phyloP scores from a whole-genome alignment of 2,113 vertebrate species.

The Ophthalmolycus amberensis region DNA sequence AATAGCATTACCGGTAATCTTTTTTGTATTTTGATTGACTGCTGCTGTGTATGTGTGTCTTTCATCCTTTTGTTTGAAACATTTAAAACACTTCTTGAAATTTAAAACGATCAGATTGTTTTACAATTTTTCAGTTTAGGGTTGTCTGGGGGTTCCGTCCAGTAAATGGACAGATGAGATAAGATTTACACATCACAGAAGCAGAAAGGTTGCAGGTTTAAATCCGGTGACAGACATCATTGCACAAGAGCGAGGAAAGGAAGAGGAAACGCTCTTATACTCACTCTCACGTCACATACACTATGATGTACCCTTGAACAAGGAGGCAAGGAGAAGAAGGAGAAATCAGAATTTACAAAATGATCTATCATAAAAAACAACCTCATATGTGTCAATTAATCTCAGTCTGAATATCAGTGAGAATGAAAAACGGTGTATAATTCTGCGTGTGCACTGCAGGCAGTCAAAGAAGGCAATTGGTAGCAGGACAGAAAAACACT shows the following conservation, averaged over 20 bases:
- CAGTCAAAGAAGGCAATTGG: not conserved
- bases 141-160: not conserved
- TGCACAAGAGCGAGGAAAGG: not conserved
- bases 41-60: conserved; percentile 12
- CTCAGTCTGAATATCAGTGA: not conserved
- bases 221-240: not conserved
- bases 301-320: not conserved
- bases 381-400: not conserved
- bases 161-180: not conserved
- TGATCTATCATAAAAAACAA: not conserved
- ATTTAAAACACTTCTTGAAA: conserved; percentile 10
- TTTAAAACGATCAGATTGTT: not conserved
- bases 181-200: not conserved
- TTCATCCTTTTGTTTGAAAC: conserved; percentile 4
- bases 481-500: too few species aligned
- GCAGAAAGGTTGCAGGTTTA: not conserved
- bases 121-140: not conserved
- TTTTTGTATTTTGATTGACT: conserved; percentile 8
- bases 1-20: not conserved
- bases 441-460: not conserved
- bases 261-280: not conserved
- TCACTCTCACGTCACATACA: not conserved
- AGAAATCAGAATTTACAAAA: not conserved
- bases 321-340: not conserved
- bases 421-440: not conserved